Conservation (phyloP, 2,113 vertebrate species). For the Chaetodon auriga region DNA sequence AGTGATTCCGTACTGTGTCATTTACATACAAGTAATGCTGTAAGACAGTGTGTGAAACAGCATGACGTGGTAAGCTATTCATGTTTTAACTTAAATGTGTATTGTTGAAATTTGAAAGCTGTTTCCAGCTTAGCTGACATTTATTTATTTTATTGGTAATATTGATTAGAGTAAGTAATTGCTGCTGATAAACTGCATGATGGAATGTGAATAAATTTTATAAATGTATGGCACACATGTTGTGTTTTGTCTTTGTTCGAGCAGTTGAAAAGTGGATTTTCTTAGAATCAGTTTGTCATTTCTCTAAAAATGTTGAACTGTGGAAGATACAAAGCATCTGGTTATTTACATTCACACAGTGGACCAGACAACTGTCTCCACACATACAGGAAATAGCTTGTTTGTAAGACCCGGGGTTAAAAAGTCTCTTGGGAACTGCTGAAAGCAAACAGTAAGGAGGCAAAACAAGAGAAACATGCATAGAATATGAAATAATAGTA, state of each 20-base stretch:
- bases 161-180: slow-evolving; percentile 18
- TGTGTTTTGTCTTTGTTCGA: slow-evolving; percentile 7
- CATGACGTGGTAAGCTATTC: slow-evolving; percentile 29
- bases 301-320: slow-evolving; percentile 1
- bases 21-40: slow-evolving; percentile 31
- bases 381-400: slow-evolving; percentile 42
- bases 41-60: slow-evolving; percentile 28
- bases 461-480: not conserved
- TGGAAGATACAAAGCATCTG: not conserved
- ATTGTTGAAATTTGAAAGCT: slow-evolving; percentile 28
- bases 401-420: slow-evolving; percentile 33
- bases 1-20: slow-evolving; percentile 41
- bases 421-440: slow-evolving; percentile 23
- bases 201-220: slow-evolving; percentile 44
- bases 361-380: slow-evolving; percentile 24
- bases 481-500: not conserved
- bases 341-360: slow-evolving; percentile 17
- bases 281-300: not conserved
- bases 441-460: not conserved
- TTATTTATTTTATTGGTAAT: slow-evolving; percentile 69
- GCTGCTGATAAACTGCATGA: slow-evolving; percentile 51
- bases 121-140: slow-evolving; percentile 25
- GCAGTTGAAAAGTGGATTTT: not conserved
- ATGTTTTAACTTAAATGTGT: slow-evolving; percentile 47
- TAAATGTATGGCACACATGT: not conserved